Percentiles rank a stretch among this genome's conserved stretches.
These are phyloP conservation scores for Mythimna pallens DNA, from an alignment of 2,888 invertebrate species.

Conservation along the genomic window DNA sequence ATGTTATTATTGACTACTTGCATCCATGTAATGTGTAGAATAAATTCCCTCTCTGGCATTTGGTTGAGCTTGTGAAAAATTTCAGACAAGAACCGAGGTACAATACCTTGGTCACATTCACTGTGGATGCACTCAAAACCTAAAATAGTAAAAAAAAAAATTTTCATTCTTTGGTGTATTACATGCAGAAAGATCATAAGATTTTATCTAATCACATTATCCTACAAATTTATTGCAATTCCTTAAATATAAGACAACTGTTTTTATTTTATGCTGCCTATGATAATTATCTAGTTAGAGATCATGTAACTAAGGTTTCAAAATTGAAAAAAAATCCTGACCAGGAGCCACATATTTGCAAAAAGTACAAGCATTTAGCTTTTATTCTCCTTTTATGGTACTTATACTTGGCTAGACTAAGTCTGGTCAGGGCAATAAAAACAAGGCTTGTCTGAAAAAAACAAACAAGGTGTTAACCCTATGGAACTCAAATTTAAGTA, in stretches of 20 bases:
- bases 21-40: constrained; percentile 93
- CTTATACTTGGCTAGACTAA: neutral
- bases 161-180: neutral
- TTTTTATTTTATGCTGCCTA: no score
- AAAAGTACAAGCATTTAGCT: neutral
- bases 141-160: constrained; percentile 66
- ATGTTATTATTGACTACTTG: constrained; percentile 93
- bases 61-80: constrained; percentile 92
- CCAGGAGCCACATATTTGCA: neutral
- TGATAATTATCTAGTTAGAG: neutral
- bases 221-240: neutral
- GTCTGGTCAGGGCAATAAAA: neutral
- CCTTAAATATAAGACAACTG: neutral
- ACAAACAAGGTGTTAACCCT: neutral
- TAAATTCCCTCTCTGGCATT: constrained; percentile 92
- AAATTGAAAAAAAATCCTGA: neutral
- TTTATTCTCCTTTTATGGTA: neutral
- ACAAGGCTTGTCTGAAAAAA: no score
- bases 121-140: constrained; percentile 90
- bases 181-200: neutral
- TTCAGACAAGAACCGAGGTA: constrained; percentile 93
- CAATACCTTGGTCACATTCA: constrained; percentile 93
- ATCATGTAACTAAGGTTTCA: neutral
- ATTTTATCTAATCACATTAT: neutral
- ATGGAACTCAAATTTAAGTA: neutral